Evolutionary conservation across 2,888 invertebrate genomes (phyloP).

Genomic region (Eledone cirrhosa): DNA sequence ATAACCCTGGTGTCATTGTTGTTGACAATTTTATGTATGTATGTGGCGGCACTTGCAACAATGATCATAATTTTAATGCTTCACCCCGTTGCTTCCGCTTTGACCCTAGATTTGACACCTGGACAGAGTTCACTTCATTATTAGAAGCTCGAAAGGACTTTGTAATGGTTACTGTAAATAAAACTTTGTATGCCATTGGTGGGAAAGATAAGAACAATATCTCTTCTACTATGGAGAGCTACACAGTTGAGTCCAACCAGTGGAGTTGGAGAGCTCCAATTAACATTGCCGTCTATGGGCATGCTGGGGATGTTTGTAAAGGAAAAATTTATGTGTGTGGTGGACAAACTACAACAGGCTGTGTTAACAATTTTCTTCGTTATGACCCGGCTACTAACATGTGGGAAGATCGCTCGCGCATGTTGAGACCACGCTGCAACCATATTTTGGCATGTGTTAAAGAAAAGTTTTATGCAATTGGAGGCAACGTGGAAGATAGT

Average conservation of each 20-base stretch:
- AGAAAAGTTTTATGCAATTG: slow-evolving; percentile 58
- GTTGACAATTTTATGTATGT: slow-evolving; percentile 66
- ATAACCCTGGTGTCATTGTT: slow-evolving; percentile 63
- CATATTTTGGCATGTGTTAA: slow-evolving; percentile 59
- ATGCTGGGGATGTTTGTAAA: slow-evolving; percentile 59
- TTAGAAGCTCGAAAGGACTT: slow-evolving; percentile 65
- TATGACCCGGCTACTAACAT: slow-evolving; percentile 55
- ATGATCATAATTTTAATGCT: slow-evolving; percentile 64
- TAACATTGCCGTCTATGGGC: slow-evolving; percentile 60
- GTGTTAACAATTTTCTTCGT: slow-evolving; percentile 56
- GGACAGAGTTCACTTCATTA: slow-evolving; percentile 65
- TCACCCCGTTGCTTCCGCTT: slow-evolving; percentile 65
- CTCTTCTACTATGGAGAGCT: slow-evolving; percentile 64
- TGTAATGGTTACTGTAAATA: slow-evolving; percentile 54
- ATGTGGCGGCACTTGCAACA: slow-evolving; percentile 66
- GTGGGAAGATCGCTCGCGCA: slow-evolving; percentile 59
- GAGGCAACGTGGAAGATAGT: slow-evolving; percentile 63
- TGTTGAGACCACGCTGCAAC: slow-evolving; percentile 59
- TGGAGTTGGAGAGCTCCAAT: slow-evolving; percentile 61
- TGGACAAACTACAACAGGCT: slow-evolving; percentile 63
- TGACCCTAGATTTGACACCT: slow-evolving; percentile 63
- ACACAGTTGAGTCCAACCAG: slow-evolving; percentile 60
- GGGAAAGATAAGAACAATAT: slow-evolving; percentile 66
- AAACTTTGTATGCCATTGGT: slow-evolving; percentile 59
- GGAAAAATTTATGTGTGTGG: slow-evolving; percentile 62